A percentile compares a stretch with the other conserved stretches of the same genome.
These are phyloP conservation scores for Microdon myrmicae DNA, from an alignment of 2,888 invertebrate genomes.

Conservation along the genomic window DNA sequence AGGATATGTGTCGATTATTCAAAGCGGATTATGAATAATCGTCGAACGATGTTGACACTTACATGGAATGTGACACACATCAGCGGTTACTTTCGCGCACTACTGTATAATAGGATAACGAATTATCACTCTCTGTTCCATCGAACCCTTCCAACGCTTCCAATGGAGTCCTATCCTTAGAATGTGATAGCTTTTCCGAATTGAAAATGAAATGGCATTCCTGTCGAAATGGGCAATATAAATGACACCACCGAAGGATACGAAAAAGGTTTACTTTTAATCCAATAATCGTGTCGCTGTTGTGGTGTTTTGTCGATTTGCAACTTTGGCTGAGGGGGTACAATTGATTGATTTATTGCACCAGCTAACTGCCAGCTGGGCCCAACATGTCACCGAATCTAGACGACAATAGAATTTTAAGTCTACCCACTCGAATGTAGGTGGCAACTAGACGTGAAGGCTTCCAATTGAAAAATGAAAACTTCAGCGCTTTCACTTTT, in stretches of 20 bases:
- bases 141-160: too few species aligned
- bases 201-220: too few species aligned
- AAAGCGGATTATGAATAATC: constrained; percentile 52
- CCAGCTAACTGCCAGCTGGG: constrained; percentile 31
- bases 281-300: too few species aligned
- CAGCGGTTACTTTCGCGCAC: constrained; percentile 35
- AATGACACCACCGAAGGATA: too few species aligned
- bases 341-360: constrained; percentile 46
- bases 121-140: constrained; percentile 33
- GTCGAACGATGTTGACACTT: constrained; percentile 51
- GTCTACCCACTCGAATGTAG: constrained; percentile 11
- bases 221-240: too few species aligned
- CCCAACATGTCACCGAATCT: constrained; percentile 44
- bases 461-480: too few species aligned
- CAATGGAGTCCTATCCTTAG: too few species aligned
- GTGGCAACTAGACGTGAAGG: too few species aligned
- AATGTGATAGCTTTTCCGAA: too few species aligned
- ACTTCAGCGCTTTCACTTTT: too few species aligned
- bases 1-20: constrained; percentile 51
- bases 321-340: constrained; percentile 17
- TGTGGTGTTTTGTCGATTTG: too few species aligned
- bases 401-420: constrained; percentile 45
- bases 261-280: too few species aligned
- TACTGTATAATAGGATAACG: constrained; percentile 39
- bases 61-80: constrained; percentile 36